Evolutionary conservation across 2,888 invertebrate genomes (phyloP).

Genomic region (Saturnia pavonia): DNA sequence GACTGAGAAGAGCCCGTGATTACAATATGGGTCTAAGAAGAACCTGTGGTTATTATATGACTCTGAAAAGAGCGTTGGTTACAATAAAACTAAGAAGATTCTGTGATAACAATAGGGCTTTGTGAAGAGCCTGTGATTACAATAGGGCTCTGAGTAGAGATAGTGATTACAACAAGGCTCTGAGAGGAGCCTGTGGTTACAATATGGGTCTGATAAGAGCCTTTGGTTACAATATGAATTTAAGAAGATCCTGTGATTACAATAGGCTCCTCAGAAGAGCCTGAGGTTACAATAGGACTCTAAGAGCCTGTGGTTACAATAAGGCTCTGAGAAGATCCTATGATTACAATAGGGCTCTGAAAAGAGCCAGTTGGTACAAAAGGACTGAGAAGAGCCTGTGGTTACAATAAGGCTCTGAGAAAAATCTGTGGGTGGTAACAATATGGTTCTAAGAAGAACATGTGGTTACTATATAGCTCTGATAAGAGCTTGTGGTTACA

Average conservation of each 20-base stretch:
- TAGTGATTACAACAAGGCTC: not conserved
- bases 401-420: no score
- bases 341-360: conserved; percentile 21
- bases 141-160: not conserved
- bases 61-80: conserved; percentile 20
- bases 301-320: conserved; percentile 12
- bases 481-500: conserved; percentile 20
- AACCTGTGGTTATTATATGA: not conserved
- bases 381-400: no score
- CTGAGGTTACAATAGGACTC: not conserved
- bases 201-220: not conserved
- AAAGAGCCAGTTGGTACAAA: not conserved
- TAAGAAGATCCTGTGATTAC: not conserved
- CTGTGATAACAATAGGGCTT: conserved; percentile 19
- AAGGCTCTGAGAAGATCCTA: conserved; percentile 16
- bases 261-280: not conserved
- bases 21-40: no score
- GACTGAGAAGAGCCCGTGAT: no score
- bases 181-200: conserved; percentile 16
- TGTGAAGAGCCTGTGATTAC: conserved; percentile 16
- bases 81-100: conserved; percentile 17
- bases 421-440: not conserved
- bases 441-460: conserved; percentile 6
- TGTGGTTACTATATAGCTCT: conserved; percentile 21
- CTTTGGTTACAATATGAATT: not conserved